A percentile compares a stretch with the other conserved stretches of the same genome.
phyloP scores from a whole-genome alignment of 2,888 invertebrate genomes.

The Lithophane ornitopus region DNA sequence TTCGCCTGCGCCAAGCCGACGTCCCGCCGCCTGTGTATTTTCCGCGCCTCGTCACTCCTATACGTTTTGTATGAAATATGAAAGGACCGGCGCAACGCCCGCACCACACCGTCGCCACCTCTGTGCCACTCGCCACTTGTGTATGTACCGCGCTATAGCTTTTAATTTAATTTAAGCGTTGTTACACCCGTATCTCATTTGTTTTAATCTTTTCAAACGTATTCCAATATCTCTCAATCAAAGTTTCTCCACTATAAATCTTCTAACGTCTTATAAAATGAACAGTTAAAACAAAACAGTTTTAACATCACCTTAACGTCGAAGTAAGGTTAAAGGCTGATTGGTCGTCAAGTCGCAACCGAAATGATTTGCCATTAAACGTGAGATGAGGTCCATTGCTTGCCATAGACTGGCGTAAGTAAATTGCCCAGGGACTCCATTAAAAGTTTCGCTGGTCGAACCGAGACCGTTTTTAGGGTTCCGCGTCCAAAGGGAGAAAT shows the following conservation, averaged over 20 bases:
- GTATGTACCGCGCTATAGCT: too few relatives aligned
- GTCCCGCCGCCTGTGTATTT: too few relatives aligned
- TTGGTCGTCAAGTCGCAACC: slow-evolving; percentile 40
- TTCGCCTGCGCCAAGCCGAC: too few relatives aligned
- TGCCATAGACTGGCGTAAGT: slow-evolving; percentile 67
- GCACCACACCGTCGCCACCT: too few relatives aligned
- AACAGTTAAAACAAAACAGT: slow-evolving; percentile 17
- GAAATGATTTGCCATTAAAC: slow-evolving; percentile 64
- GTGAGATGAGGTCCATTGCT: slow-evolving; percentile 65
- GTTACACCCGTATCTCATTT: neutral
- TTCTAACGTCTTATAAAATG: neutral
- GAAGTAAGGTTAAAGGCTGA: slow-evolving; percentile 42
- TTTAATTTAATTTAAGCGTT: neutral
- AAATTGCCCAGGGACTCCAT: slow-evolving; percentile 79
- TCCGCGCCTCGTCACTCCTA: too few relatives aligned
- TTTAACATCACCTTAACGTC: slow-evolving; percentile 2
- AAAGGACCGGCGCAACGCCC: too few relatives aligned
- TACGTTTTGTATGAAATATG: too few relatives aligned
- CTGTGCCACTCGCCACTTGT: too few relatives aligned
- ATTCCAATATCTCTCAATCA: neutral
- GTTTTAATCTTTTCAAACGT: neutral
- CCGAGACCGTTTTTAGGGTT: slow-evolving; percentile 53
- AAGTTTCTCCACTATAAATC: neutral
- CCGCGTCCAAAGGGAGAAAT: neutral
- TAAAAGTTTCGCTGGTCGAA: slow-evolving; percentile 78